Conservation (phyloP, 2,888 invertebrate genomes). For the Lithophane ornitopus region DNA sequence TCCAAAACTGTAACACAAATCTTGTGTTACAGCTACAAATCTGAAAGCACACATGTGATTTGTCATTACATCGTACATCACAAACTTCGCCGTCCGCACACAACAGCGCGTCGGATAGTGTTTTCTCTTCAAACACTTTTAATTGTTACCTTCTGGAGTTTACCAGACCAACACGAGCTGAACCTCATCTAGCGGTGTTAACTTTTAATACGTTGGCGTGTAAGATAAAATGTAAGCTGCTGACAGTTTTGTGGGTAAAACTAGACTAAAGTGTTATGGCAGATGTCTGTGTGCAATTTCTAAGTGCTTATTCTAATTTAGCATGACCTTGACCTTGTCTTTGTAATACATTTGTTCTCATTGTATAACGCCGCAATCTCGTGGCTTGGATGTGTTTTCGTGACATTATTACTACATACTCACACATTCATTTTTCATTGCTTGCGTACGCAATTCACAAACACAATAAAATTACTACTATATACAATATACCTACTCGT, state of each 20-base stretch:
- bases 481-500: no score
- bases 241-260: constrained; percentile 26
- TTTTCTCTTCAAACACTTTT: constrained; percentile 63
- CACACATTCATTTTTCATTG: background rate
- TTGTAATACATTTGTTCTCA: constrained; percentile 3
- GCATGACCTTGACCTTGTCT: background rate
- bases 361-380: background rate
- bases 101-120: constrained; percentile 53
- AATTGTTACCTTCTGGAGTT: constrained; percentile 61
- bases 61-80: constrained; percentile 54
- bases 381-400: background rate
- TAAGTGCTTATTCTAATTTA: background rate
- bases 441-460: background rate
- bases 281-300: background rate
- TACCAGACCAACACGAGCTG: constrained; percentile 46
- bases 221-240: constrained; percentile 33
- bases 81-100: constrained; percentile 56
- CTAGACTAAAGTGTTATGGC: constrained; percentile 1
- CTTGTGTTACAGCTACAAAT: constrained; percentile 18
- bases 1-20: constrained; percentile 1
- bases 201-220: constrained; percentile 48
- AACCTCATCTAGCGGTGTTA: constrained; percentile 40
- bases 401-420: background rate
- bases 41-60: constrained; percentile 37
- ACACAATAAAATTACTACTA: background rate